phyloP scores from a whole-genome alignment of 2,797 vertebrate species.

The Galaxias olidus region DNA sequence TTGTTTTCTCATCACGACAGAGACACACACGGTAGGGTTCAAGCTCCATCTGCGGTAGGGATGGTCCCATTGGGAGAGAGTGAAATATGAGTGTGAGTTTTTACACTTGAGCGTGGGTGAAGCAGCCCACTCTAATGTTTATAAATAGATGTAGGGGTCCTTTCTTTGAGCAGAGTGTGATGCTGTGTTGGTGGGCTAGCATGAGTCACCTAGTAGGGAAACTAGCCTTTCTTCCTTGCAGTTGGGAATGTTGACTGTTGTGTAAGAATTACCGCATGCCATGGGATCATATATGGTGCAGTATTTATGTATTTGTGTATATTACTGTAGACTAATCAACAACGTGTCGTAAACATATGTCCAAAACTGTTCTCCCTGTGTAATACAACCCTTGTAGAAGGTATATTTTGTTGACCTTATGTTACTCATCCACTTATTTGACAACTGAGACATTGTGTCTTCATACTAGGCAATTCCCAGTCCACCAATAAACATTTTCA shows the following conservation, averaged over 20 bases:
- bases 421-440: no score
- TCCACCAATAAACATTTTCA: background rate
- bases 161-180: background rate
- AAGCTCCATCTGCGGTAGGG: no score
- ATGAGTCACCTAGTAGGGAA: background rate
- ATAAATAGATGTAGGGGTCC: background rate
- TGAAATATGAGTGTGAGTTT: conserved; percentile 29
- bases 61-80: conserved; percentile 24
- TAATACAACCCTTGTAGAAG: no score
- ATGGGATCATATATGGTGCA: no score
- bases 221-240: background rate
- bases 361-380: no score
- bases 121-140: conserved; percentile 29
- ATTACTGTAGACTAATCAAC: no score
- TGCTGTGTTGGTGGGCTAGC: background rate
- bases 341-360: no score
- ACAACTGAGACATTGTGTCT: background rate
- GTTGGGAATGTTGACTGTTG: background rate
- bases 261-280: no score
- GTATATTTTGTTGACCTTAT: no score
- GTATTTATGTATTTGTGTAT: no score
- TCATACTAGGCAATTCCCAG: background rate
- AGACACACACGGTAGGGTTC: no score
- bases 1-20: no score
- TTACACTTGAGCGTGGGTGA: conserved; percentile 45